phyloP scores from a whole-genome alignment of 2,888 invertebrate species.

The Metellina segmentata region DNA sequence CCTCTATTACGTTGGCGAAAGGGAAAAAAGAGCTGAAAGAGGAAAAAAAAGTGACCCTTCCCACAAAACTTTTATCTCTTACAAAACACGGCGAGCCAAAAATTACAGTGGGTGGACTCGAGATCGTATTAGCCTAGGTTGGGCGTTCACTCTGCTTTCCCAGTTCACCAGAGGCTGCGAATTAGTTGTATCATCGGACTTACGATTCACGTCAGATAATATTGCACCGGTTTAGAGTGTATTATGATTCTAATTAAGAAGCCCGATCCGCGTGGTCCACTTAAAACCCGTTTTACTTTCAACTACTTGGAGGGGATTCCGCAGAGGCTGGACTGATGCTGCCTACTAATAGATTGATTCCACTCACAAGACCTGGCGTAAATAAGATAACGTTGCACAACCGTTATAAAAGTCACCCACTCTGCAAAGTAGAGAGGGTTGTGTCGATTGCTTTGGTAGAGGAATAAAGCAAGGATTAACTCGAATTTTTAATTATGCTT shows the following conservation, averaged over 20 bases:
- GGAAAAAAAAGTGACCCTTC: constrained; percentile 22
- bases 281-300: constrained; percentile 59
- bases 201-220: constrained; percentile 66
- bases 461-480: neutral
- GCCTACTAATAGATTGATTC: constrained; percentile 16
- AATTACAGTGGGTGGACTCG: constrained; percentile 65
- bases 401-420: constrained; percentile 20
- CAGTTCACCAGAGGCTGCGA: neutral
- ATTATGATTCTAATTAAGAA: constrained; percentile 74
- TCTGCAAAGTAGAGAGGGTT: neutral
- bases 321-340: constrained; percentile 20
- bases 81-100: constrained; percentile 44
- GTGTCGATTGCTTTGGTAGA: neutral
- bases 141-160: constrained; percentile 15
- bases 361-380: neutral
- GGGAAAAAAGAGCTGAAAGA: constrained; percentile 2
- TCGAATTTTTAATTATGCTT: neutral
- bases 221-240: constrained; percentile 30
- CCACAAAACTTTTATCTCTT: constrained; percentile 24
- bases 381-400: neutral
- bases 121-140: constrained; percentile 1
- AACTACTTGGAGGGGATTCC: constrained; percentile 36
- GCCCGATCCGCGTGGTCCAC: constrained; percentile 35
- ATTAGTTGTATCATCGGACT: constrained; percentile 46
- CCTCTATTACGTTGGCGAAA: constrained; percentile 8